A percentile compares a stretch with the other conserved stretches of the same genome.
phyloP scores from a whole-genome alignment of 1,140 invertebrate genomes.

The Nasonia giraulti region DNA sequence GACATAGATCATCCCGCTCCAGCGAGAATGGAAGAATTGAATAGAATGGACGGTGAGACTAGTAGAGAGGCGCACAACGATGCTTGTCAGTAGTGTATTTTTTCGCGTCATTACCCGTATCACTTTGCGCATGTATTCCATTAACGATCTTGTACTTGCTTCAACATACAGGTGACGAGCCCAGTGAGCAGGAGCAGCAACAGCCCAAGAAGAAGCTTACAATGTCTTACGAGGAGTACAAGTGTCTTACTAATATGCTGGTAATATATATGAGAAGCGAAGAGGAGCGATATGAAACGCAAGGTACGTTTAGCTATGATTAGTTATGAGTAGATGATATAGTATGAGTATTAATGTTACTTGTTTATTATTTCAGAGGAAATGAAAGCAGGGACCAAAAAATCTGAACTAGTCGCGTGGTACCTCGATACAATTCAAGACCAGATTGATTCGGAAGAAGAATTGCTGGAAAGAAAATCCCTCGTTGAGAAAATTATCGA shows the following conservation, averaged over 20 bases:
- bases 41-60: constrained; percentile 6
- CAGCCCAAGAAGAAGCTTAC: constrained; percentile 88
- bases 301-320: constrained; percentile 69
- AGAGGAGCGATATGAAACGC: constrained; percentile 81
- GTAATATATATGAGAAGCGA: constrained; percentile 91
- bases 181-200: constrained; percentile 44
- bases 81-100: neutral
- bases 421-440: constrained; percentile 93
- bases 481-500: constrained; percentile 97
- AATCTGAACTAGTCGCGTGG: constrained; percentile 93
- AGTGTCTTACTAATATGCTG: constrained; percentile 92
- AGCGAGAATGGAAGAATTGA: constrained; percentile 32
- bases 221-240: constrained; percentile 96
- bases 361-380: constrained; percentile 54
- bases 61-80: neutral
- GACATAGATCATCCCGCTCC: constrained; percentile 55
- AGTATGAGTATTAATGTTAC: neutral
- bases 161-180: neutral
- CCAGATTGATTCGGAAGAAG: constrained; percentile 92
- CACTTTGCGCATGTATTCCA: neutral
- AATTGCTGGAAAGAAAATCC: constrained; percentile 90
- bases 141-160: neutral
- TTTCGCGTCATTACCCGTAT: neutral
- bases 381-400: constrained; percentile 75
- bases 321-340: no score